A percentile compares a stretch with the other conserved stretches of the same genome.
Conservation (phyloP, 2,113 vertebrate genomes). For the Sorex araneus region DNA sequence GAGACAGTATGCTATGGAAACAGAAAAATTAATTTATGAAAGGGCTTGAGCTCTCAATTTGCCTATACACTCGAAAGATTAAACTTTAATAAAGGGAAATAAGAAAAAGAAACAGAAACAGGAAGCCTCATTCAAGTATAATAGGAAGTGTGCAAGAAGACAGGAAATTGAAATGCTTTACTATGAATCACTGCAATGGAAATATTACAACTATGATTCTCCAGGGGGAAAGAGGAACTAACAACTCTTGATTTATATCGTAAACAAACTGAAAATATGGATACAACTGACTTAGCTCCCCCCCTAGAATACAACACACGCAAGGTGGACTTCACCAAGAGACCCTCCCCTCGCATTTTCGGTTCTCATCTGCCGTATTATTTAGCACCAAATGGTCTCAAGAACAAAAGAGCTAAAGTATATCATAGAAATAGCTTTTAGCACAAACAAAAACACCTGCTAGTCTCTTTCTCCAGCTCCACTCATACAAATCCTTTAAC, state of each 20-base stretch:
- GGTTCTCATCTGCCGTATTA: constrained; percentile 82
- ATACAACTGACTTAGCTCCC: neutral
- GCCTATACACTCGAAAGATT: neutral
- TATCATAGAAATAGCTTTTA: neutral
- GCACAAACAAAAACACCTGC: neutral
- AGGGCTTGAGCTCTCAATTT: neutral
- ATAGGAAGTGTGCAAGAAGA: neutral
- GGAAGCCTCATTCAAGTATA: neutral
- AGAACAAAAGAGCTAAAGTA: constrained; percentile 81
- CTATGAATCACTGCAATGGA: neutral
- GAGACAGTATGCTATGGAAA: neutral
- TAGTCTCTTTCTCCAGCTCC: neutral
- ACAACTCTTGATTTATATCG: constrained; percentile 49
- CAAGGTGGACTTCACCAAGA: rapidly evolving
- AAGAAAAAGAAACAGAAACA: neutral
- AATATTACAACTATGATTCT: neutral
- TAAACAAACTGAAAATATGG: constrained; percentile 59
- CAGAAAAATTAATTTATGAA: neutral
- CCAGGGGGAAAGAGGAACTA: neutral
- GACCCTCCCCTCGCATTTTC: constrained; percentile 70
- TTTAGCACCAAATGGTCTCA: constrained; percentile 83
- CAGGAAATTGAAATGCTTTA: neutral
- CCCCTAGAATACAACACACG: neutral
- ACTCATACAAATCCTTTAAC: neutral
- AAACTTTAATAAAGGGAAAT: neutral